Percentiles rank a stretch among this genome's conserved stretches.
phyloP scores from a whole-genome alignment of 2,113 vertebrate species.

The Scolopax mira region DNA sequence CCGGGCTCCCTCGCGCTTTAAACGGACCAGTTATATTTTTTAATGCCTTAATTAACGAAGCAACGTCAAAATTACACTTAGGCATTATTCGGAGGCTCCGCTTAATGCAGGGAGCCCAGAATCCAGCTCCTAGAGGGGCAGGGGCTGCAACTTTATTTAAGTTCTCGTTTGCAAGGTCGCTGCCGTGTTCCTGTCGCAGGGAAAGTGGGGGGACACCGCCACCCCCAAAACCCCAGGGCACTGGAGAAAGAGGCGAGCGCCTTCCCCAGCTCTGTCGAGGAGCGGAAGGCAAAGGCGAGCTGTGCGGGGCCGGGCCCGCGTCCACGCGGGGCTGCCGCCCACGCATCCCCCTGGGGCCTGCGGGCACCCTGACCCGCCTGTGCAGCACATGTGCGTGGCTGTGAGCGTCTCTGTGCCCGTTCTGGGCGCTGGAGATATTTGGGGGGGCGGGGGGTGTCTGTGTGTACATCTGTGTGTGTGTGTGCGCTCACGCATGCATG shows the following conservation, averaged over 20 bases:
- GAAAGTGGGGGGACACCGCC: neutral
- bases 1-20: slow-evolving; percentile 74
- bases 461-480: slow-evolving; percentile 29
- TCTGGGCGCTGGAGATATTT: neutral
- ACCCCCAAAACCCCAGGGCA: neutral
- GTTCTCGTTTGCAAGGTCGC: neutral
- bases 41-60: slow-evolving; percentile 76
- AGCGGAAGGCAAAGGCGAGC: neutral
- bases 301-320: neutral
- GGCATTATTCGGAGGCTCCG: slow-evolving; percentile 17
- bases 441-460: neutral
- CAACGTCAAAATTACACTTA: slow-evolving; percentile 57
- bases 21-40: slow-evolving; percentile 74
- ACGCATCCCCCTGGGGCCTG: neutral
- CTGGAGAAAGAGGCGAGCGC: neutral
- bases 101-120: neutral
- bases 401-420: neutral
- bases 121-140: neutral
- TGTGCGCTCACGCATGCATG: slow-evolving; percentile 55
- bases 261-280: neutral
- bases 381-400: neutral
- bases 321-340: neutral
- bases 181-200: neutral
- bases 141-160: neutral
- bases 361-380: neutral